Evolutionary conservation across 2,113 vertebrate species (phyloP), one percentile per base, ranked within the genome.

Genomic region (Colossoma macropomum): DNA sequence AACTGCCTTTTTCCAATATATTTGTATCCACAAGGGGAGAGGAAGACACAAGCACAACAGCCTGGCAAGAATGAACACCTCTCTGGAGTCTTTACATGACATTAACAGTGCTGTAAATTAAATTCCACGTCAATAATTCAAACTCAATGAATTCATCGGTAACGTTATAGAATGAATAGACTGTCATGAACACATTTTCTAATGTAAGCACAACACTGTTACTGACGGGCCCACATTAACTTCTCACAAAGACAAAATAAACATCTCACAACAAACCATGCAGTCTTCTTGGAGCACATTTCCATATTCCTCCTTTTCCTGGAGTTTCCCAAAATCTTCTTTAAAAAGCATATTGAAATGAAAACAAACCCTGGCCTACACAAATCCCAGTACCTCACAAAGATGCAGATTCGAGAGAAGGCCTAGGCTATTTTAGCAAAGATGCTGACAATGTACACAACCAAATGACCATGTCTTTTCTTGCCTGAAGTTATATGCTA

Each of bases 1-100:
- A 79, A 41, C 66, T 82, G 27, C 75, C 75, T 78, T 38, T 23
- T 30, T 63, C 45, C 28, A 73, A 65, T 63, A 78, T 56, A 78
- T 78, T 28, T 69, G n/a, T 69, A 76, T 69, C 75, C 73, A 71
- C 41, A 63, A 45, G 71, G 23, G 28, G 28, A 70, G 56, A 25
- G 19, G 27, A 65, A 77, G 71, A 60, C 25, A 63, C 38, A 77
- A 78, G 45, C 30, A 63, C 34, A 8, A 45, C 19, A 0, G 27
- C 16, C 52, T 38, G 15, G 17, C n/a, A 83, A 30, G 70, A 78
- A 79, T 73, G 77, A 83, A 62, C 27, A 32, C 54, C 74, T 34
- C n/a, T n/a, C 11, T 69, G 62, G n/a, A 70, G 34, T 52, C 75
- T 52, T 83, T 71, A 45, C 63, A 75, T 59, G 48, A 30, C 50